Evolutionary conservation across 2,797 vertebrate genomes (phyloP), one percentile per base, ranked within the genome.

Genomic region (Sebastes glaucus): DNA sequence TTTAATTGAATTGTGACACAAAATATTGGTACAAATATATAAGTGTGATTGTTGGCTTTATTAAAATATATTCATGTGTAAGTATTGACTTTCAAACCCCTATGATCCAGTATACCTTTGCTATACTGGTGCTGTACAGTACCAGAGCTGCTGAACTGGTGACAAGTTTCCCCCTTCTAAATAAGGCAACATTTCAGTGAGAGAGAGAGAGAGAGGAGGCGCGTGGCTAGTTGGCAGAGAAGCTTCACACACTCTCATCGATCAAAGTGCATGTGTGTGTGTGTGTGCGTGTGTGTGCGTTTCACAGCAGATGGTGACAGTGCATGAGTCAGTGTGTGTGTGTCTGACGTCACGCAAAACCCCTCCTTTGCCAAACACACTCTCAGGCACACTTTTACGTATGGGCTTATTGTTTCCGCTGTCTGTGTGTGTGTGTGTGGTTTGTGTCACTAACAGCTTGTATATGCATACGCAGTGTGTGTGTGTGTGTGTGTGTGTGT

Each of bases 251-350:
- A 25, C 80, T 62, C 71, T 81, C 83, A 81, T 83, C 62, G 16
- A 86, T 81, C 74, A 74, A 57, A 77, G 73, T 68, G 80, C 69
- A 62, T 81, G 77, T 53, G 69, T 53, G 60, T 60, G 38, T 57
- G 71, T 33, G 73, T 82, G 30, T 63, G 74, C 28, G 62, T 33
- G 73, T 63, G 61, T 62, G 68, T 61, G 73, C n/a, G 71, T 87
- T 16, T 83, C n/a, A 27, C 76, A 89, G 68, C 95, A 95, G 94
- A 95, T 95, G 95, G 94, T 92, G 88, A 82, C 89, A 42, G 84
- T 90, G 87, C 80, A 76, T 92, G 93, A 92, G 76, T 93, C 87
- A 82, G 55, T 76, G 68, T 66, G 78, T 80, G 69, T 90, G 55
- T 67, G 33, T 35, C 4, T 78, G 82, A 93, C 89, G 88, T 90